phyloP scores from a whole-genome alignment of 2,888 invertebrate genomes.

The Phyllotreta cruciferae region DNA sequence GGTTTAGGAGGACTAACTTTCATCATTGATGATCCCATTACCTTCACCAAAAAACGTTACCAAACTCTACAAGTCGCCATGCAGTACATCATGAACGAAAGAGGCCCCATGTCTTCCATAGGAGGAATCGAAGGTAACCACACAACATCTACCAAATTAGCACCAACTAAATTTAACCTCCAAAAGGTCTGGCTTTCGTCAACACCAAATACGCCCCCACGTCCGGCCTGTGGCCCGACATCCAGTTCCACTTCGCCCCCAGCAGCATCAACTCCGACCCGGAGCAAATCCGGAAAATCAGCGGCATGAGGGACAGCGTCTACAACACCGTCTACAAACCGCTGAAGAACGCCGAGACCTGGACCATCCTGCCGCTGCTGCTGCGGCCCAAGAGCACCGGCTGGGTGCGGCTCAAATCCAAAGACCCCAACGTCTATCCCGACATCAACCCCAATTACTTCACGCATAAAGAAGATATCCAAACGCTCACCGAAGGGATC shows the following conservation, averaged over 20 bases:
- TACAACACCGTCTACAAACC: slow-evolving; percentile 88
- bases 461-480: slow-evolving; percentile 81
- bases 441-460: slow-evolving; percentile 93
- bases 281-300: slow-evolving; percentile 76
- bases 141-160: neutral
- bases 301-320: slow-evolving; percentile 78
- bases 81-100: slow-evolving; percentile 82
- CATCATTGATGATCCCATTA: slow-evolving; percentile 79
- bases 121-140: slow-evolving; percentile 79
- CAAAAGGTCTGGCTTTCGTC: slow-evolving; percentile 73
- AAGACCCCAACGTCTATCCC: slow-evolving; percentile 83
- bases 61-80: slow-evolving; percentile 78
- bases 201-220: slow-evolving; percentile 86
- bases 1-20: slow-evolving; percentile 87
- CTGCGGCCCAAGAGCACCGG: slow-evolving; percentile 89
- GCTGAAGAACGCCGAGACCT: slow-evolving; percentile 77
- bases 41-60: slow-evolving; percentile 78
- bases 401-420: slow-evolving; percentile 81
- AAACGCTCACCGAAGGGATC: slow-evolving; percentile 83
- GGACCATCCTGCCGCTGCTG: slow-evolving; percentile 82
- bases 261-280: slow-evolving; percentile 86
- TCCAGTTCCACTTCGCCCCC: slow-evolving; percentile 87
- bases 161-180: no score
- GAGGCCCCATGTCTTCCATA: slow-evolving; percentile 81
- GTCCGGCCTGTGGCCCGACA: slow-evolving; percentile 80